Evolutionary conservation across 2,797 vertebrate species (phyloP).

Genomic region (Poecilia picta): DNA sequence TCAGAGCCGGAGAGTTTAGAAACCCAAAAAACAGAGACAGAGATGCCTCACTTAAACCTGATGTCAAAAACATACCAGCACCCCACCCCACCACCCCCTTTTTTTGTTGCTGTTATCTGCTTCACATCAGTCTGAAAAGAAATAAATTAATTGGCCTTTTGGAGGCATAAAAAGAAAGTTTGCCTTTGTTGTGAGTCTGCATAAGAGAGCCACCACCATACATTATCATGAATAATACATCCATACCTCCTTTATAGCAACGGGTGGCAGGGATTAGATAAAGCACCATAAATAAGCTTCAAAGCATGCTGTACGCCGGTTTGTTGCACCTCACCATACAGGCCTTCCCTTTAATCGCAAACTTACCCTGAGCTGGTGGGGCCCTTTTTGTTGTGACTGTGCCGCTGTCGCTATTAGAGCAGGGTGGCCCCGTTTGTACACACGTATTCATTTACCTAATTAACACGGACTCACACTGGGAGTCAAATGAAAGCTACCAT

Average conservation of each 20-base stretch:
- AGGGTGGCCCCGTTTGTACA: slow-evolving; percentile 70
- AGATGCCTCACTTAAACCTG: slow-evolving; percentile 52
- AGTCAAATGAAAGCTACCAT: slow-evolving; percentile 80
- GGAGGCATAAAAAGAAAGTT: slow-evolving; percentile 70
- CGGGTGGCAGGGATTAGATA: slow-evolving; percentile 79
- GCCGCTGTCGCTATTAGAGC: slow-evolving; percentile 71
- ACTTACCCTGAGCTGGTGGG: slow-evolving; percentile 76
- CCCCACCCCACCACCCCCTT: accelerated
- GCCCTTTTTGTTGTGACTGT: slow-evolving; percentile 73
- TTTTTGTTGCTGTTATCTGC: slow-evolving; percentile 51
- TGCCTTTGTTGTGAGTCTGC: slow-evolving; percentile 80
- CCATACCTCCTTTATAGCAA: slow-evolving; percentile 77
- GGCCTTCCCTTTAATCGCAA: slow-evolving; percentile 80
- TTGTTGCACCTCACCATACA: slow-evolving; percentile 79
- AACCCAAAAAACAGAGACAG: slow-evolving; percentile 55
- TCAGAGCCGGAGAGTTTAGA: slow-evolving; percentile 61
- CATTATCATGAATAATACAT: slow-evolving; percentile 83
- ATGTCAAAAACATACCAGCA: slow-evolving; percentile 48
- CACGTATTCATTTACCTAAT: slow-evolving; percentile 82
- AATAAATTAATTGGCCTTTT: slow-evolving; percentile 79
- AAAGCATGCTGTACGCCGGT: slow-evolving; percentile 75
- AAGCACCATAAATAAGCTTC: slow-evolving; percentile 83
- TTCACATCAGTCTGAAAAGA: slow-evolving; percentile 63
- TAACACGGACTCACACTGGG: slow-evolving; percentile 82
- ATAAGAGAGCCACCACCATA: slow-evolving; percentile 77